Evolutionary conservation across 2,113 vertebrate species (phyloP), one percentile per base, ranked within the genome.

Genomic region (Crotophaga sulcirostris): DNA sequence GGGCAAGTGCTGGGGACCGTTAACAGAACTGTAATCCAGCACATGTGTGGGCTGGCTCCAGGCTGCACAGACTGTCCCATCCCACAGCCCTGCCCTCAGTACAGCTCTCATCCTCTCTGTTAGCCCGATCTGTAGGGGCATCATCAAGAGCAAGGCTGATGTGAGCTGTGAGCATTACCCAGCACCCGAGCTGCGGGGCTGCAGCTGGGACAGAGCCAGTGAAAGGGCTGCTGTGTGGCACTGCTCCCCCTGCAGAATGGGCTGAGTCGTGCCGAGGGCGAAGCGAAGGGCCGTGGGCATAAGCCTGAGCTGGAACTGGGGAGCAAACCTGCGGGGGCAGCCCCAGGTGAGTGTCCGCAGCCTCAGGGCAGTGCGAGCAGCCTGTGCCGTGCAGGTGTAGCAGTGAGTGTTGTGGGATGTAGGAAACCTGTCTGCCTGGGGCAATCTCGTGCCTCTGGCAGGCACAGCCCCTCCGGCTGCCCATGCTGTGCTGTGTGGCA

Each of bases 211-310:
- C 76, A 51, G 92, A 83, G 33, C 62, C 63, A 10, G 13, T 42
- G 18, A 87, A 74, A 63, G 76, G 66, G 69, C 68, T 55, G 29
- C 28, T 8, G 5, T 1, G 2, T 31, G 56, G 54, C 59, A 29
- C 31, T 1, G 6, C 11, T 63, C 58, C 16, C 24, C 0, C 10
- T 5, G 31, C 1, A 1, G 4, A 1, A 3, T 3, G 70, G 52
- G n/a, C 47, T 52, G 20, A 26, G 67, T 4, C 0, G 7, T 2
- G 42, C 44, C 4, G 60, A 5, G 62, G 16, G 52, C 4, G 5
- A 10, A 0, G 4, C 1, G 2, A 1, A 0, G 0, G 40, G 10
- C 10, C 45, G 20, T 54, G 54, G 21, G n/a, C 6, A 2, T 1
- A 2, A 29, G 2, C n/a, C 26, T 36, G 66, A 66, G 60, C 28